Evolutionary conservation across 2,797 vertebrate genomes (phyloP), one percentile per base, ranked within the genome.

Genomic region (Allobates femoralis): DNA sequence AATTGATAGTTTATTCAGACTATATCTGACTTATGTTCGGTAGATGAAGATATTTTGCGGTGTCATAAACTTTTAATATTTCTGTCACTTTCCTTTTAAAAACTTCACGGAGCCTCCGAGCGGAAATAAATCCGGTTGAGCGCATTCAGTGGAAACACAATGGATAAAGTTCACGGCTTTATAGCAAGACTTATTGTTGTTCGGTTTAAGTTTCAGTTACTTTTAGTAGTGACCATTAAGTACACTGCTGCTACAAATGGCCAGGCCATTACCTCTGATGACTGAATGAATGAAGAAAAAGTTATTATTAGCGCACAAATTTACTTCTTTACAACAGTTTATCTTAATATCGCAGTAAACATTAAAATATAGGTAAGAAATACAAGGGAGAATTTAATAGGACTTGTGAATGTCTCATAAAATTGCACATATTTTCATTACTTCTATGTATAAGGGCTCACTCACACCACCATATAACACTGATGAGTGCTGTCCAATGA

Each of bases 1-100:
- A 85, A 85, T 79, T 79, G 76, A 77, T 79, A 69, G 75, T 75
- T 85, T 79, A 67, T 69, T 76, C 73, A 67, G 50, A 85, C 73
- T 69, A 28, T 41, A 79, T 73, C n/a, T 53, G 62, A 26, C 60
- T 12, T 51, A 23, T 85, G 58, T 79, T 79, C 30, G 50, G 34
- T 56, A 73, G 32, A 85, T 71, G 51, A 46, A 85, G 66, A 85
- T 85, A 79, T 69, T 79, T 79, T 71, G 64, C 60, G 32, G 51
- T 55, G 75, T 79, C 75, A 79, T 85, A 85, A 85, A 85, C 30
- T 79, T 56, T 67, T 28, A 85, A 71, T 34, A 69, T 28, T 37
- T 53, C 62, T 85, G 46, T 85, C 64, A 67, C 32, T 37, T 78
- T 71, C 56, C 62, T 78, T 55, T 71, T 58, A 79, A 79, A 46